Conservation (phyloP, 2,797 vertebrate genomes). For the Anguilla megastoma region DNA sequence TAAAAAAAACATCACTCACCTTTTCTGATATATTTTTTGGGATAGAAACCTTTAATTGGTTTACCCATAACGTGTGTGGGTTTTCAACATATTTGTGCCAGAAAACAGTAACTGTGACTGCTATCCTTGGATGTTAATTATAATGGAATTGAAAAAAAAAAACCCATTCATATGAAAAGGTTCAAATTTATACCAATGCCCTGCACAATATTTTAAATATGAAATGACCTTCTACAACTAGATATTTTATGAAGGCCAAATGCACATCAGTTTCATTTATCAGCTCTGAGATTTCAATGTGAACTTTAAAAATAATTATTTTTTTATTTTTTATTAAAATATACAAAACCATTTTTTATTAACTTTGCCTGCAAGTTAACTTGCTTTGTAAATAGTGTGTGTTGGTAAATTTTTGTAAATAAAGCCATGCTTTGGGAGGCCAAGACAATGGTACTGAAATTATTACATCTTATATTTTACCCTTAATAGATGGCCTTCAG, state of each 20-base stretch:
- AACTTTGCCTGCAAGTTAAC: neutral
- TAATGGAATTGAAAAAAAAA: neutral
- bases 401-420: neutral
- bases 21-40: neutral
- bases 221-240: neutral
- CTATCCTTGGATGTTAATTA: neutral
- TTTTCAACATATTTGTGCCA: neutral
- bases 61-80: neutral
- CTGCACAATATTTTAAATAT: neutral
- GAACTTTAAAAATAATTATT: too few relatives aligned
- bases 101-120: neutral
- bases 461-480: neutral
- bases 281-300: neutral
- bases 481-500: neutral
- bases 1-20: neutral
- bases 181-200: neutral
- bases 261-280: neutral
- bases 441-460: neutral
- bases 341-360: neutral
- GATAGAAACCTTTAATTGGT: neutral
- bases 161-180: neutral
- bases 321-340: neutral
- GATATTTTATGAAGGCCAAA: neutral
- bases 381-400: neutral
- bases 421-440: neutral